Evolutionary conservation across 2,888 invertebrate genomes (phyloP).

Genomic region (Terebella lapidaria): DNA sequence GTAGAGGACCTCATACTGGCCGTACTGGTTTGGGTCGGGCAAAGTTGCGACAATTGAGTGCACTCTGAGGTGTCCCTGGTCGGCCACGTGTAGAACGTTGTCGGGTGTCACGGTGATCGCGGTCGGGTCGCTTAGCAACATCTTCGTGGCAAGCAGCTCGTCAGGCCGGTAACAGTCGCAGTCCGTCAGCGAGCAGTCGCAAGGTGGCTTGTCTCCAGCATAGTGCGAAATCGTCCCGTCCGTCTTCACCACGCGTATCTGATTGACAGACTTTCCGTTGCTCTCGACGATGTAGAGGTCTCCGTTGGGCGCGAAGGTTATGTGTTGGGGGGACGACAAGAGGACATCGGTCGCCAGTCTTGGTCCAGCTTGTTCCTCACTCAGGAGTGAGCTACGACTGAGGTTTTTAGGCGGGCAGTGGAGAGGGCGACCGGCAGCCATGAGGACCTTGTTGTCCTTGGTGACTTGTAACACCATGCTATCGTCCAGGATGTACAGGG

Average conservation of each 20-base stretch:
- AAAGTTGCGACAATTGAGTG: slow-evolving; percentile 59
- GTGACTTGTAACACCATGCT: slow-evolving; percentile 86
- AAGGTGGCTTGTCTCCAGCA: slow-evolving; percentile 74
- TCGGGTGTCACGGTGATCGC: slow-evolving; percentile 88
- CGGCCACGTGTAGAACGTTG: slow-evolving; percentile 91
- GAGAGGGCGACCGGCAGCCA: slow-evolving; percentile 89
- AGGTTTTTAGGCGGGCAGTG: slow-evolving; percentile 69
- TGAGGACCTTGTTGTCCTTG: slow-evolving; percentile 75
- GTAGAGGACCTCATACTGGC: slow-evolving; percentile 82
- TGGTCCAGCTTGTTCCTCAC: slow-evolving; percentile 51
- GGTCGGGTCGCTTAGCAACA: slow-evolving; percentile 83
- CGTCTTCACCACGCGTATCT: slow-evolving; percentile 77
- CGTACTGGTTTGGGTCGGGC: slow-evolving; percentile 31
- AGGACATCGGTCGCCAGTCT: slow-evolving; percentile 76
- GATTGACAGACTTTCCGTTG: slow-evolving; percentile 83
- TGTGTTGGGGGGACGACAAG: slow-evolving; percentile 79
- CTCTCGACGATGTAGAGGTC: slow-evolving; percentile 90
- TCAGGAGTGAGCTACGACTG: slow-evolving; percentile 30
- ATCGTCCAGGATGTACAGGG: slow-evolving; percentile 85
- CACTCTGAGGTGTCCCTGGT: slow-evolving; percentile 71
- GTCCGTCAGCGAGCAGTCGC: slow-evolving; percentile 58
- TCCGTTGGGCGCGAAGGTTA: slow-evolving; percentile 87
- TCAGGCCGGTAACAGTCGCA: slow-evolving; percentile 80
- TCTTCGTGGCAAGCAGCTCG: slow-evolving; percentile 72
- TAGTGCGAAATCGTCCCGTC: slow-evolving; percentile 90